A percentile compares a stretch with the other conserved stretches of the same genome.
phyloP scores from a whole-genome alignment of 2,888 invertebrate species.

The Deilephila porcellus region DNA sequence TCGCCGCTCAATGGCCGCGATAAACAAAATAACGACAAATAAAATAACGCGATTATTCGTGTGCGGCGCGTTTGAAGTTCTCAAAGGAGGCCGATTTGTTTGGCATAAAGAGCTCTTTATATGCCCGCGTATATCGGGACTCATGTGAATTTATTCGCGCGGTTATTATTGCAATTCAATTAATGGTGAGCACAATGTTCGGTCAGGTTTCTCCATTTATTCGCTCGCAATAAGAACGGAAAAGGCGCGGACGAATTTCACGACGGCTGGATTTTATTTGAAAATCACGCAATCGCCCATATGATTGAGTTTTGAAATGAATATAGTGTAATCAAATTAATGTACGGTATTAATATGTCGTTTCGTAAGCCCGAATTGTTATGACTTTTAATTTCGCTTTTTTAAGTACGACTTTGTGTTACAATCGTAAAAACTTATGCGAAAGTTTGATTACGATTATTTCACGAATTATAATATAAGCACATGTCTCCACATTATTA shows the following conservation, averaged over 20 bases:
- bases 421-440: constrained; percentile 6
- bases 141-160: constrained; percentile 76
- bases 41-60: constrained; percentile 68
- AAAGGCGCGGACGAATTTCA: constrained; percentile 43
- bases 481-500: not conserved
- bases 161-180: constrained; percentile 83
- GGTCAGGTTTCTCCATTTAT: constrained; percentile 65
- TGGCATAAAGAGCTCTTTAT: constrained; percentile 81
- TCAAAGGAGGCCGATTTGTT: constrained; percentile 84
- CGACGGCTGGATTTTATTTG: constrained; percentile 24
- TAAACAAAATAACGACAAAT: constrained; percentile 69
- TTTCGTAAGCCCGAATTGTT: constrained; percentile 19
- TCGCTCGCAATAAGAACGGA: constrained; percentile 47
- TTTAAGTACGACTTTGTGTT: constrained; percentile 35
- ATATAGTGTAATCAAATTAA: constrained; percentile 24
- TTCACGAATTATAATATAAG: not conserved
- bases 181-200: constrained; percentile 70
- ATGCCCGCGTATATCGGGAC: constrained; percentile 65
- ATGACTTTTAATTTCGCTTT: constrained; percentile 4
- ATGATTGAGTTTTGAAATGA: constrained; percentile 26
- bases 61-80: constrained; percentile 71
- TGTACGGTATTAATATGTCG: constrained; percentile 2
- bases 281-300: constrained; percentile 26
- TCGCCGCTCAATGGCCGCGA: constrained; percentile 31
- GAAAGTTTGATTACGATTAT: not conserved